A percentile compares a stretch with the other conserved stretches of the same genome.
These are phyloP conservation scores for Hydrozoanthus gracilis DNA, from an alignment of 92 coral and sea anemone genomes.

Conservation along the genomic window DNA sequence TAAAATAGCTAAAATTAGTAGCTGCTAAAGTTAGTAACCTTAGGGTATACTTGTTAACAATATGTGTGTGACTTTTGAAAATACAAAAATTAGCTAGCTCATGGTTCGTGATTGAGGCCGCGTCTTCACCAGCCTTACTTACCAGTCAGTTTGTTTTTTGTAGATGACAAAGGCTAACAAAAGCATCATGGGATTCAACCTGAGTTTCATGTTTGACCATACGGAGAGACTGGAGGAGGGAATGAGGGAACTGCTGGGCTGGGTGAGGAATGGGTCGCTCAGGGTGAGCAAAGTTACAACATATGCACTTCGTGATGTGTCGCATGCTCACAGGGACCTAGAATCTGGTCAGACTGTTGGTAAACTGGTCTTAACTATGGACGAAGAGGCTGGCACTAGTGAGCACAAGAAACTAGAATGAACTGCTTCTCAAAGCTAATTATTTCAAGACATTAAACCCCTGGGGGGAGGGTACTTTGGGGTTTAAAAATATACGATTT, in stretches of 20 bases:
- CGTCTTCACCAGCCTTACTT: neutral
- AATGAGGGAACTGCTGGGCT: slow-evolving; percentile 79
- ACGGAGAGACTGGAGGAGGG: slow-evolving; percentile 75
- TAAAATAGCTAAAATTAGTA: too few species aligned
- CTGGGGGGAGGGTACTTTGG: too few species aligned
- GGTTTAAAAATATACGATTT: too few species aligned
- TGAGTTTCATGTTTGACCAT: slow-evolving; percentile 88
- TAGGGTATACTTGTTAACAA: too few species aligned
- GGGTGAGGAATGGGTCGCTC: slow-evolving; percentile 84
- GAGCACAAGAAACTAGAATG: slow-evolving; percentile 23
- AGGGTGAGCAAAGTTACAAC: slow-evolving; percentile 82
- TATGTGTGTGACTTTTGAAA: too few species aligned
- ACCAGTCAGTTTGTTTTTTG: neutral
- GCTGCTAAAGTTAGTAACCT: too few species aligned
- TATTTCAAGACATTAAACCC: too few species aligned
- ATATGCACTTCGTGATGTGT: slow-evolving; percentile 85
- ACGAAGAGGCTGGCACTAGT: neutral
- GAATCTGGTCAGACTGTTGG: slow-evolving; percentile 97
- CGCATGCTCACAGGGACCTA: slow-evolving; percentile 88
- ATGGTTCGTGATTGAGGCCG: too few species aligned
- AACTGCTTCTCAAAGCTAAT: too few species aligned
- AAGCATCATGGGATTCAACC: slow-evolving; percentile 95
- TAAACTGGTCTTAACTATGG: slow-evolving; percentile 91
- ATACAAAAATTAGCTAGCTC: too few species aligned
- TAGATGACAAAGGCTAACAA: slow-evolving; percentile 88